Evolutionary conservation across 2,888 invertebrate genomes (phyloP), one percentile per base, ranked within the genome.

Genomic region (Cyrtodaria siliqua): DNA sequence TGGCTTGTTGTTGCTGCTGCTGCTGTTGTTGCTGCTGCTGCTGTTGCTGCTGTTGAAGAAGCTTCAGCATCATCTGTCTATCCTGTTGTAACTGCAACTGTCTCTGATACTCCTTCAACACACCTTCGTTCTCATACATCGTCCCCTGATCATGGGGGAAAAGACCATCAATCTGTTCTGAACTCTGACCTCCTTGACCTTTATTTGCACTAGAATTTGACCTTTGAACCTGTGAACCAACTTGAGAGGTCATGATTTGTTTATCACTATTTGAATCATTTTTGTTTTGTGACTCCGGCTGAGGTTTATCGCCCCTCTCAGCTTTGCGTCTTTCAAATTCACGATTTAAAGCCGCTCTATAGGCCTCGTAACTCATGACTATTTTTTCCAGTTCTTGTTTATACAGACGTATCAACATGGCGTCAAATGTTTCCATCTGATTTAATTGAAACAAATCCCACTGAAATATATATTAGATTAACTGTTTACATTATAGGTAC

Each of bases 361-460:
- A 95, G 2, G 96, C 96, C 94, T 99, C 99, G 92, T 98, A 99
- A 91, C 97, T 96, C 96, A 98, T 97, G 29, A 99, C 99, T 91
- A 99, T 97, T 86, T 97, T 96, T 93, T 99, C 97, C 80, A 98
- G 94, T 92, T 99, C 98, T 92, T 99, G 97, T 92, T 98, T 98
- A 93, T 97, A 98, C 47, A 99, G 95, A 79, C 99, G 95, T 64
- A 97, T 97, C 87, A 99, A 94, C 97, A 99, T 98, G 61, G 97
- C 97, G 89, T 98, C 98, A 92, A 97, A 99, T 92, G 97, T 97
- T 92, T 99, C 98, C 83, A 99, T 94, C 92, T 99, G 98, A 62
- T 97, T 96, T 84, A 98, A 94, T 62, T 97, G 95, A 93, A 99
- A 99, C 95, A 99, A 95, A 90, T 97, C 97, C 97, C 99, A 99